A percentile compares a stretch with the other conserved stretches of the same genome.
Evolutionary conservation across 37 sponge, comb jelly and placozoan species (phyloP).

Genomic region (Mnemiopsis leidyi): DNA sequence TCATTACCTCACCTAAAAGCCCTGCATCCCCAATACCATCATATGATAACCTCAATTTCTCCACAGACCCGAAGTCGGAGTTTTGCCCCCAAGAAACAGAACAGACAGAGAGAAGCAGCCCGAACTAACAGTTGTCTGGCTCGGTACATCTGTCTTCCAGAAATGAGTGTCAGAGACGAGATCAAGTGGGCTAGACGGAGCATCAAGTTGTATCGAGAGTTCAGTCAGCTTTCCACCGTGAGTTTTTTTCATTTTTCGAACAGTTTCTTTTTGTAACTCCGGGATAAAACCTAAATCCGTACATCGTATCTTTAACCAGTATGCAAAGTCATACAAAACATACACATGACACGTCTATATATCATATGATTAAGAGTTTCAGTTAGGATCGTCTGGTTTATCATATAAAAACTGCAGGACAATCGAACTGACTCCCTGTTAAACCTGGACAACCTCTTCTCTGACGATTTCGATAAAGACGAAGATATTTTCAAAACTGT

Average conservation of each 20-base stretch:
- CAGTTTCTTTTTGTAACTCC: background rate
- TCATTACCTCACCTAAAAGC: too few species aligned
- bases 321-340: too few species aligned
- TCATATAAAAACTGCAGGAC: too few species aligned
- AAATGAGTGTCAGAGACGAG: slow-evolving; percentile 62
- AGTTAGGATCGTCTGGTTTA: too few species aligned
- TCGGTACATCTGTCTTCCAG: slow-evolving; percentile 33
- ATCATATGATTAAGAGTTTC: too few species aligned
- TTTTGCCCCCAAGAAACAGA: slow-evolving; percentile 23
- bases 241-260: background rate
- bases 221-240: slow-evolving; percentile 30
- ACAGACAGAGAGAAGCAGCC: background rate
- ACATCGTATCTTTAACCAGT: too few species aligned
- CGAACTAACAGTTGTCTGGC: slow-evolving; percentile 51
- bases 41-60: background rate
- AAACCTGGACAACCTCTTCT: slow-evolving; percentile 34
- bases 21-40: too few species aligned
- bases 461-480: slow-evolving; percentile 38
- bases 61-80: slow-evolving; percentile 34
- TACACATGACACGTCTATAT: too few species aligned
- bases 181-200: slow-evolving; percentile 43
- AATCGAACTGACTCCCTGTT: background rate
- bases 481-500: slow-evolving; percentile 13
- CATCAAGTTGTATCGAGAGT: slow-evolving; percentile 55
- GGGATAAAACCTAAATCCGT: background rate